Percentiles rank a stretch among this genome's conserved stretches.
Evolutionary conservation across 2,797 vertebrate species (phyloP).

Genomic region (Rhinogobio ventralis): DNA sequence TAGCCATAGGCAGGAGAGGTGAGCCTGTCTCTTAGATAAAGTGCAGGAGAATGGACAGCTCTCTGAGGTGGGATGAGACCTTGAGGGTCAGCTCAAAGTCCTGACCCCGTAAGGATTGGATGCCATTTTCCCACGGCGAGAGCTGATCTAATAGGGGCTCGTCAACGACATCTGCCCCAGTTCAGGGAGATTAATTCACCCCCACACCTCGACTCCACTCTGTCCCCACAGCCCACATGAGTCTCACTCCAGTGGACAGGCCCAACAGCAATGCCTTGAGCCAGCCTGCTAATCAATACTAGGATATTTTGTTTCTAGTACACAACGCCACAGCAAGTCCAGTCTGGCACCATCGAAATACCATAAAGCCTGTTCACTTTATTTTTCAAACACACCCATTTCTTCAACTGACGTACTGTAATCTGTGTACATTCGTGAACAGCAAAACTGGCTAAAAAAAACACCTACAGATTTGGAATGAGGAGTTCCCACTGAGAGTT

Average conservation of each 20-base stretch:
- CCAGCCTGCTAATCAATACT: conserved; percentile 53
- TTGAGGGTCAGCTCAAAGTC: conserved; percentile 80
- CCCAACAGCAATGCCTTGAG: conserved; percentile 56
- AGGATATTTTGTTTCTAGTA: conserved; percentile 20
- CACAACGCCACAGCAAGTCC: not conserved
- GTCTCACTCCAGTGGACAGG: conserved; percentile 57
- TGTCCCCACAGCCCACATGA: conserved; percentile 47
- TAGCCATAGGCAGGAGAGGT: conserved; percentile 36
- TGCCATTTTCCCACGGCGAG: conserved; percentile 85
- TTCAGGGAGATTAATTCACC: conserved; percentile 83
- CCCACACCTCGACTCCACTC: conserved; percentile 67
- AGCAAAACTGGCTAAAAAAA: not conserved
- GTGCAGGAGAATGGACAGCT: conserved; percentile 63
- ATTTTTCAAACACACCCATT: conserved; percentile 36
- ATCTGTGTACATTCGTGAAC: conserved; percentile 6
- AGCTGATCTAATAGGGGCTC: conserved; percentile 83
- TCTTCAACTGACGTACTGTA: conserved; percentile 32
- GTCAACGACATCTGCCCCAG: conserved; percentile 86
- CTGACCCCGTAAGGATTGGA: conserved; percentile 84
- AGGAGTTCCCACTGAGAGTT: conserved; percentile 66
- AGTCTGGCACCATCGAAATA: conserved; percentile 41
- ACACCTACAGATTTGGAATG: conserved; percentile 42
- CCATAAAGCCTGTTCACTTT: conserved; percentile 47
- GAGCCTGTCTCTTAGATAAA: conserved; percentile 56
- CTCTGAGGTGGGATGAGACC: conserved; percentile 75